Conservation (phyloP, 2,888 invertebrate species). For the Chirona hameri region DNA sequence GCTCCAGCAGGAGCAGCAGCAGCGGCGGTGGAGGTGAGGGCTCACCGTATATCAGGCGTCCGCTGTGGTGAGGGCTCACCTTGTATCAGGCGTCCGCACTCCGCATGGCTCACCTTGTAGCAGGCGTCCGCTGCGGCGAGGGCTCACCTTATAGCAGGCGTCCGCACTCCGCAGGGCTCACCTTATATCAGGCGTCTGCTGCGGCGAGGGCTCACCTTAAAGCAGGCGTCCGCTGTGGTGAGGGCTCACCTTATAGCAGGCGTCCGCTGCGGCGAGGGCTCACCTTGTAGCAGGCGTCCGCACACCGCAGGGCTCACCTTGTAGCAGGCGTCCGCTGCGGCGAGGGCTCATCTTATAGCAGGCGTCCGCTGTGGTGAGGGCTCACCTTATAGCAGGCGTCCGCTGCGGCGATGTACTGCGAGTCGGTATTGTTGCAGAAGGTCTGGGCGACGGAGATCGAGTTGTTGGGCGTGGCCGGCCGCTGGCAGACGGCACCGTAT, state of each 20-base stretch:
- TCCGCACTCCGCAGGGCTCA: too few species aligned
- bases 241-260: too few species aligned
- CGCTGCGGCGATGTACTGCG: background rate
- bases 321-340: background rate
- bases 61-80: too few species aligned
- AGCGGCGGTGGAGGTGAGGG: too few species aligned
- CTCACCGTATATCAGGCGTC: too few species aligned
- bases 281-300: background rate
- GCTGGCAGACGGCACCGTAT: background rate
- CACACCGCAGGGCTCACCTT: background rate
- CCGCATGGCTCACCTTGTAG: too few species aligned
- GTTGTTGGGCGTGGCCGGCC: slow-evolving; percentile 24
- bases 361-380: background rate
- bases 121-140: too few species aligned
- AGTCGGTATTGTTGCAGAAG: background rate
- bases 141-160: slow-evolving; percentile 1
- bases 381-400: slow-evolving; percentile 5
- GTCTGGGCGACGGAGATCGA: background rate
- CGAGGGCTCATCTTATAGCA: background rate
- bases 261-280: too few species aligned
- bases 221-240: background rate
- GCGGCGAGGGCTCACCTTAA: background rate
- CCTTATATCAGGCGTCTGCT: background rate
- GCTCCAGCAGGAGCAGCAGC: too few species aligned
- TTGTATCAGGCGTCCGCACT: too few species aligned